Evolutionary conservation across 2,888 invertebrate genomes (phyloP).

Genomic region (Megalurothrips usitatus): DNA sequence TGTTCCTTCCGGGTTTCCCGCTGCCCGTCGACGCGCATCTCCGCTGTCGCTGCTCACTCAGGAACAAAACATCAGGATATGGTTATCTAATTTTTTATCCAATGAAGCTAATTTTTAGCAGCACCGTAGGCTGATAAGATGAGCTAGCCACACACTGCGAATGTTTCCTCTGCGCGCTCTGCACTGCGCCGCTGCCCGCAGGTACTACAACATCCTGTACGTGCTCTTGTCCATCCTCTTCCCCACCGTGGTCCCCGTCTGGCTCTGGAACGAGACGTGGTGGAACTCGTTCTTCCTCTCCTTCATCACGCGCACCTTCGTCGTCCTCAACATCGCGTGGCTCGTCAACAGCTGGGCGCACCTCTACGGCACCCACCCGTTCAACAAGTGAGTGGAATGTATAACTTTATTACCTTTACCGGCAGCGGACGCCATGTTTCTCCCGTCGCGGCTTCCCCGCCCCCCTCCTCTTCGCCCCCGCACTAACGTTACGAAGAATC

Average conservation of each 20-base stretch:
- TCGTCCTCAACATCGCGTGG: slow-evolving; percentile 72
- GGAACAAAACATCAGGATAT: too few relatives aligned
- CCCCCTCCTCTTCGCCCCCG: background rate
- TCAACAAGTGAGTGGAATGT: slow-evolving; percentile 64
- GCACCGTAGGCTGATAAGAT: too few relatives aligned
- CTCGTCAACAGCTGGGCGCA: slow-evolving; percentile 78
- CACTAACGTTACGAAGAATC: background rate
- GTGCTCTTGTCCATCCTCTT: slow-evolving; percentile 55
- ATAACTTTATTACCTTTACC: too few relatives aligned
- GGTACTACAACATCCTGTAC: slow-evolving; percentile 61
- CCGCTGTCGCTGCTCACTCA: too few relatives aligned
- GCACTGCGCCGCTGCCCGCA: slow-evolving; percentile 42
- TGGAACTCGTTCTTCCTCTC: slow-evolving; percentile 57
- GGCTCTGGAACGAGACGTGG: slow-evolving; percentile 63
- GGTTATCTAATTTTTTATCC: too few relatives aligned
- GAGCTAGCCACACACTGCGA: too few relatives aligned
- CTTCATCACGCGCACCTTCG: slow-evolving; percentile 58
- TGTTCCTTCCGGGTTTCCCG: too few relatives aligned
- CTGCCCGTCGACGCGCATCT: too few relatives aligned
- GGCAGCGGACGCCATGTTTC: too few relatives aligned
- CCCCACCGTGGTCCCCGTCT: slow-evolving; percentile 61
- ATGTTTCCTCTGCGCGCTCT: background rate
- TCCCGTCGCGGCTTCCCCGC: too few relatives aligned
- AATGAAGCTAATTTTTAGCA: too few relatives aligned
- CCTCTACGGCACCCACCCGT: slow-evolving; percentile 71